These are phyloP conservation scores for Gracilinanus agilis DNA, from an alignment of 2,113 vertebrate species.

Conservation along the genomic window DNA sequence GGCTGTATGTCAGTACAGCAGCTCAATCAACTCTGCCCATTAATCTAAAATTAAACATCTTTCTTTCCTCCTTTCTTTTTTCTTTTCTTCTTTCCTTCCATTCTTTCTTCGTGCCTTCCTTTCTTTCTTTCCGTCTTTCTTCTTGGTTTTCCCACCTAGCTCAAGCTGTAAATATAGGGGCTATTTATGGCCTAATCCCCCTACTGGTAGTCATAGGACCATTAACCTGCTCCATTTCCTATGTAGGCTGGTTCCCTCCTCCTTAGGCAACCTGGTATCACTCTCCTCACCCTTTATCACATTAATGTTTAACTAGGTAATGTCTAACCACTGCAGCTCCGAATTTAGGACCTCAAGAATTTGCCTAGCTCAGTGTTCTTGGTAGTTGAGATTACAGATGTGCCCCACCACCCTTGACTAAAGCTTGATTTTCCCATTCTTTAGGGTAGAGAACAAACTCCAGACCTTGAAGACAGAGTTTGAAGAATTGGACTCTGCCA, in stretches of 20 bases:
- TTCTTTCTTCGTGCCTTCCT: too few relatives aligned
- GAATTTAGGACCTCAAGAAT: neutral
- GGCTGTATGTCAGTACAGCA: rapidly evolving
- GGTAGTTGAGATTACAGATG: neutral
- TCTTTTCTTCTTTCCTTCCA: too few relatives aligned
- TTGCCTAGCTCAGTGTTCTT: neutral
- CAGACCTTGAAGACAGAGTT: constrained; percentile 80
- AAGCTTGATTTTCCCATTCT: neutral
- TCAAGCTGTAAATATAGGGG: neutral
- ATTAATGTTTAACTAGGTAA: neutral
- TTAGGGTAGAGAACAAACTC: constrained; percentile 83
- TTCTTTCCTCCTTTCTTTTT: neutral
- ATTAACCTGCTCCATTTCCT: neutral
- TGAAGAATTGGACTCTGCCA: constrained; percentile 78
- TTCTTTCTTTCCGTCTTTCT: neutral
- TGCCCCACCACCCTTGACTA: neutral
- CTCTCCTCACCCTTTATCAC: neutral
- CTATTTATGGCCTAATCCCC: neutral
- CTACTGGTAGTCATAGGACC: neutral
- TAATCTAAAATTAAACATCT: constrained; percentile 27
- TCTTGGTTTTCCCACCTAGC: neutral
- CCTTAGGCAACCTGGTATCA: neutral
- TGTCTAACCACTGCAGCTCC: neutral
- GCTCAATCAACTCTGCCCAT: rapidly evolving
- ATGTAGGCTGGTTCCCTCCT: neutral